These are phyloP conservation scores for Atrichornis clamosus DNA, from an alignment of 2,113 vertebrate species.

Conservation along the genomic window DNA sequence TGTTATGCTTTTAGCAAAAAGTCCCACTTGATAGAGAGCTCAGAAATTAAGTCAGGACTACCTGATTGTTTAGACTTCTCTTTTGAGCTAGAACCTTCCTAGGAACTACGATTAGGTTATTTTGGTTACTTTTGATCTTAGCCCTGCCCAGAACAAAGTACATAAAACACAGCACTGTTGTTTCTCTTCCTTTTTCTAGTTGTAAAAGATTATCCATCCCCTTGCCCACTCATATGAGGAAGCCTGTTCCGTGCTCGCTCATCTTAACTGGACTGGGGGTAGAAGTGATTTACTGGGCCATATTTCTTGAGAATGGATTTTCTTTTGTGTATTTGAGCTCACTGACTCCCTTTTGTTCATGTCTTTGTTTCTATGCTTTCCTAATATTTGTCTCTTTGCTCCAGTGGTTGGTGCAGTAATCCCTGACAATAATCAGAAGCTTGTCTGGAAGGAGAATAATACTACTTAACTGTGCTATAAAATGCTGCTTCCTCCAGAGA, in stretches of 20 bases:
- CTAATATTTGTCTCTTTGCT: background rate
- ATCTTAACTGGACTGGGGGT: background rate
- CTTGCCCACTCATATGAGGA: rapidly evolving
- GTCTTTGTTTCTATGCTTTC: background rate
- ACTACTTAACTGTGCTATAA: background rate
- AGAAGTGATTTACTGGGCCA: background rate
- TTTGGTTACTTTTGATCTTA: background rate
- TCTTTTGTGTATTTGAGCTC: background rate
- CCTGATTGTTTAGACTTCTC: background rate
- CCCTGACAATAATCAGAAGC: background rate
- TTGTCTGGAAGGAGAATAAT: background rate
- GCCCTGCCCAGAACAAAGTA: background rate
- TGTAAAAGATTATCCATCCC: background rate
- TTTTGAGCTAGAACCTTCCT: background rate
- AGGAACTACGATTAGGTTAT: background rate
- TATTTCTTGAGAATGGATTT: background rate
- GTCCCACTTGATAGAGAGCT: background rate
- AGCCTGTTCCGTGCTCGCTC: background rate
- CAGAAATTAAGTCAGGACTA: background rate
- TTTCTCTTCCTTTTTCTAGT: background rate
- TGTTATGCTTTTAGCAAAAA: background rate
- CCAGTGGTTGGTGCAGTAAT: background rate
- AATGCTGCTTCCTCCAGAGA: background rate
- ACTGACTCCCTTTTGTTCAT: background rate
- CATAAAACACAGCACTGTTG: background rate